Evolutionary conservation across 2,888 invertebrate species (phyloP), one percentile per base, ranked within the genome.

Genomic region (Tiliacea citrago): DNA sequence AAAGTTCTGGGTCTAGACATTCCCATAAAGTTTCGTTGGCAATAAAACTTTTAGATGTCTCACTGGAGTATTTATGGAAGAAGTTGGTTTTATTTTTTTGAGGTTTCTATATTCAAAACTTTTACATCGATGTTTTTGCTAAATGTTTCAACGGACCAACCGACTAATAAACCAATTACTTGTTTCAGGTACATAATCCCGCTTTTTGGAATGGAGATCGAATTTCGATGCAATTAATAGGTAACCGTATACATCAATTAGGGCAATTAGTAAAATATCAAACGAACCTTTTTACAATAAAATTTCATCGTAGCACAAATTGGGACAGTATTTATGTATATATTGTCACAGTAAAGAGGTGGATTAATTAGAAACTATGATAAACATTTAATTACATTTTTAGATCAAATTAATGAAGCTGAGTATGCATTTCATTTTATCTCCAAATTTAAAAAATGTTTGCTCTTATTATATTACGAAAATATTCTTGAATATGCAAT

Each of bases 151-250:
- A 68, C 29, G 21, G 24, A 68, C 39, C 9, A 66, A 47, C 49
- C 24, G n/a, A 18, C 55, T 75, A 75, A 84, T 68, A 53, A 61
- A 39, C 16, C 16, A 45, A 57, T 77, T 70, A 60, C 82, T 83
- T 83, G 85, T 83, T 83, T 61, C 83, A 83, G 83, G 83, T 83
- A 83, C 39, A n/a, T 75, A 51, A 62, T 61, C 57, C 45, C 45
- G 45, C 39, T 21, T 61, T 58, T 67, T 47, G 67, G 53, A 39
- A n/a, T 16, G 69, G 29, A 49, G 49, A 62, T 68, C n/a, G 60
- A 7, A 68, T 78, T 74, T 49, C 12, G 42, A 49, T 75, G 68
- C 71, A 73, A 61, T 75, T 68, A 57, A 60, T 75, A n/a, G 82
- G 84, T 82, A 82, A 84, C 57, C 18, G 68, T 70, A 68, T 62